Evolutionary conservation across 2,113 vertebrate species (phyloP).

Genomic region (Marmota flaviventris): DNA sequence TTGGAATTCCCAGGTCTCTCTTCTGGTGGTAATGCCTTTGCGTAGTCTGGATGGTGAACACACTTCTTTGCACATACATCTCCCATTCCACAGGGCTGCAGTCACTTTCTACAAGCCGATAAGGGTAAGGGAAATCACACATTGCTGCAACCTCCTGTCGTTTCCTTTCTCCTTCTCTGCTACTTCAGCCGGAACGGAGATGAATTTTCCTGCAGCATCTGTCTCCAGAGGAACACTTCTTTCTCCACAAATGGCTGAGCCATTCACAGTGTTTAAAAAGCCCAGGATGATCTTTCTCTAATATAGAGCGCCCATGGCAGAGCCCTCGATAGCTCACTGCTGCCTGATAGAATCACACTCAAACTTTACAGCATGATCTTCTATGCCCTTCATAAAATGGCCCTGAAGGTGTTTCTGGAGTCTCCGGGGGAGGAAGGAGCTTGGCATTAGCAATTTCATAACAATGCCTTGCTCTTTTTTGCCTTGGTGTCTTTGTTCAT

Average conservation of each 20-base stretch:
- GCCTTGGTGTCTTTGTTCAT: background rate
- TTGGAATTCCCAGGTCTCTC: constrained; percentile 37
- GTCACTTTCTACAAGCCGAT: background rate
- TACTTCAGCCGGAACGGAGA: background rate
- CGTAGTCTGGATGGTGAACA: background rate
- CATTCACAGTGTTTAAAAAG: background rate
- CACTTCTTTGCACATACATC: background rate
- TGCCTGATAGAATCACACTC: background rate
- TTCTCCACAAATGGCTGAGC: background rate
- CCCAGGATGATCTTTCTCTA: background rate
- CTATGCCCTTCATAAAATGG: background rate
- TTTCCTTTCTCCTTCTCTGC: constrained; percentile 52
- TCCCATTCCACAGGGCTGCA: background rate
- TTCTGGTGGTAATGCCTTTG: background rate
- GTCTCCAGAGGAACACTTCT: constrained; percentile 12
- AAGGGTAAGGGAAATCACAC: constrained; percentile 2
- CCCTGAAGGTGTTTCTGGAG: background rate
- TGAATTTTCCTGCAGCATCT: constrained; percentile 37
- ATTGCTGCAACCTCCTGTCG: background rate
- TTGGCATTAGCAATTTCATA: background rate
- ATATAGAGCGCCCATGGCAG: background rate
- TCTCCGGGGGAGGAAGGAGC: background rate
- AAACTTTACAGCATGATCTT: background rate
- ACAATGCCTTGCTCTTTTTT: background rate
- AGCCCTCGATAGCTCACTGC: background rate